These are phyloP conservation scores for Nannoperca australis DNA, from an alignment of 2,797 vertebrate species.

Conservation along the genomic window DNA sequence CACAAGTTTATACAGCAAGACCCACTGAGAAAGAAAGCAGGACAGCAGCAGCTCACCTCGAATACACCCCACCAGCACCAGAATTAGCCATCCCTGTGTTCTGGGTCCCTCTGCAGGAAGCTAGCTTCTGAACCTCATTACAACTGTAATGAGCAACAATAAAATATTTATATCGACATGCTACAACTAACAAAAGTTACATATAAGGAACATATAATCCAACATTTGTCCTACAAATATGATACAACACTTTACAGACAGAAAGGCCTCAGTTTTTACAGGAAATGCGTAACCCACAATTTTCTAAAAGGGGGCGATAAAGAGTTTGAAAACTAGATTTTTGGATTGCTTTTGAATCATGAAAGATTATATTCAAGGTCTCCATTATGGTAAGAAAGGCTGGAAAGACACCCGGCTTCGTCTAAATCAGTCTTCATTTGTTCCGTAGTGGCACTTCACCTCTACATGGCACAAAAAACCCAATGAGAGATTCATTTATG, in stretches of 20 bases:
- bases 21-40: slow-evolving; percentile 48
- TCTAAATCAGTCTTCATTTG: slow-evolving; percentile 60
- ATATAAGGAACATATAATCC: neutral
- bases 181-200: slow-evolving; percentile 34
- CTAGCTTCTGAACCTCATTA: slow-evolving; percentile 10
- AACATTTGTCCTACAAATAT: slow-evolving; percentile 17
- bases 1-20: slow-evolving; percentile 45
- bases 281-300: neutral
- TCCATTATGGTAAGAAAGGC: slow-evolving; percentile 6
- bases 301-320: slow-evolving; percentile 24
- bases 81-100: neutral
- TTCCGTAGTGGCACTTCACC: slow-evolving; percentile 59
- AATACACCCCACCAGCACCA: slow-evolving; percentile 21
- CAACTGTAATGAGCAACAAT: neutral
- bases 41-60: slow-evolving; percentile 53
- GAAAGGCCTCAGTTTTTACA: neutral
- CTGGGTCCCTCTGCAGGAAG: slow-evolving; percentile 20
- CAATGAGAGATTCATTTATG: slow-evolving; percentile 59
- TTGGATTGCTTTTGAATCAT: slow-evolving; percentile 12
- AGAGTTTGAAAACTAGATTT: slow-evolving; percentile 1
- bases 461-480: slow-evolving; percentile 17
- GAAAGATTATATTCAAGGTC: slow-evolving; percentile 1
- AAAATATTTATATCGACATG: slow-evolving; percentile 43
- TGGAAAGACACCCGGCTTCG: slow-evolving; percentile 40
- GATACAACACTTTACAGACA: slow-evolving; percentile 27